A percentile compares a stretch with the other conserved stretches of the same genome.
Evolutionary conservation across 2,797 vertebrate species (phyloP).

Genomic region (Lemur catta): DNA sequence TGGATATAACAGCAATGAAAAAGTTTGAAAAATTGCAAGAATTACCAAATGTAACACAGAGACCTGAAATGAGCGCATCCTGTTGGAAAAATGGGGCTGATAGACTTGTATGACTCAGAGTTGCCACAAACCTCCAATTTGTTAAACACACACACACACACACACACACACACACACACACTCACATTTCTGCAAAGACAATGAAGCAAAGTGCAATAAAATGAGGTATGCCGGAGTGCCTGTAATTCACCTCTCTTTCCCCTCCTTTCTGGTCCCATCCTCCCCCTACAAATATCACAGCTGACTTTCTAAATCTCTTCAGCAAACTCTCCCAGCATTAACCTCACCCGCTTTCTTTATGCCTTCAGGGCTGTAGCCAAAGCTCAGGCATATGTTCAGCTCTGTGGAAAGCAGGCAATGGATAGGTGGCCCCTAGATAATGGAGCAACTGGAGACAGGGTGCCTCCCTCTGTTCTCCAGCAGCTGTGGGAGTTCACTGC

Average conservation of each 20-base stretch:
- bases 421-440: conserved; percentile 63
- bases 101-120: background rate
- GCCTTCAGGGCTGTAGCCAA: background rate
- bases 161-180: no score
- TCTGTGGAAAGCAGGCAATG: background rate
- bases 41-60: background rate
- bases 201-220: background rate
- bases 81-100: background rate
- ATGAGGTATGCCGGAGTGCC: background rate
- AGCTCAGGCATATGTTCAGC: background rate
- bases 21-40: background rate
- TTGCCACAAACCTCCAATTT: background rate
- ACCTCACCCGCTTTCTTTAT: background rate
- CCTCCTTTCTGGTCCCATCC: background rate
- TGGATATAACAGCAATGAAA: background rate
- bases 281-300: background rate
- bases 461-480: conserved; percentile 57
- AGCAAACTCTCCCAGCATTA: conserved; percentile 13
- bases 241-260: background rate
- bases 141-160: no score
- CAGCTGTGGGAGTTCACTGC: conserved; percentile 52
- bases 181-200: background rate
- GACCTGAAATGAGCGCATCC: background rate
- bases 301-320: conserved; percentile 26
- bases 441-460: conserved; percentile 43